Percentiles rank a stretch among this genome's conserved stretches.
These are phyloP conservation scores for Cydia pomonella DNA, from an alignment of 1,140 invertebrate species.

Conservation along the genomic window DNA sequence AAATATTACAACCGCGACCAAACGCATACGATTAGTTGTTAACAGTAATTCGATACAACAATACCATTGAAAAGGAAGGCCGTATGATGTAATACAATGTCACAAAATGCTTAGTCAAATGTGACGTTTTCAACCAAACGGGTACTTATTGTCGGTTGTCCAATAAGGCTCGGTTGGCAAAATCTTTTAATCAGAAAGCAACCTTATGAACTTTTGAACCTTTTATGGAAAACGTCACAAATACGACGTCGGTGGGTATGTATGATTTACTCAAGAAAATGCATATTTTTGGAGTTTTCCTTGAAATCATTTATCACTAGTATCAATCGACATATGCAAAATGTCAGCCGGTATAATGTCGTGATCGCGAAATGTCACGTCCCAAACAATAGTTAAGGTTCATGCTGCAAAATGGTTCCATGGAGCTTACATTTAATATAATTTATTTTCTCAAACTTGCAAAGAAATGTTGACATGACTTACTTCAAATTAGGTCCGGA, in stretches of 20 bases:
- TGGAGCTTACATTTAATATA: too few relatives aligned
- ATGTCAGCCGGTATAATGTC: background rate
- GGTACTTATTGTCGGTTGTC: background rate
- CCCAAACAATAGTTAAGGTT: background rate
- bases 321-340: background rate
- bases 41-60: background rate
- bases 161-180: too few relatives aligned
- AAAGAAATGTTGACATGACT: too few relatives aligned
- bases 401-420: too few relatives aligned
- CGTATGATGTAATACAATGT: constrained; percentile 5
- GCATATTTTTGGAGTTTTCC: too few relatives aligned
- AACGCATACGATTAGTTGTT: background rate
- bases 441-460: too few relatives aligned
- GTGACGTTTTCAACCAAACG: background rate
- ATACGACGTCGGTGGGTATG: too few relatives aligned
- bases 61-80: background rate
- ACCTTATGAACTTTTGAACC: too few relatives aligned
- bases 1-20: background rate
- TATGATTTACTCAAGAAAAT: too few relatives aligned
- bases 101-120: background rate
- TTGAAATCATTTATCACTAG: background rate
- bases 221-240: too few relatives aligned
- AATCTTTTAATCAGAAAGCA: too few relatives aligned
- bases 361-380: background rate
- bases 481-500: too few relatives aligned